A percentile compares a stretch with the other conserved stretches of the same genome.
These are phyloP conservation scores for Ormyrus labotus DNA, from an alignment of 2,888 invertebrate species.

Conservation along the genomic window DNA sequence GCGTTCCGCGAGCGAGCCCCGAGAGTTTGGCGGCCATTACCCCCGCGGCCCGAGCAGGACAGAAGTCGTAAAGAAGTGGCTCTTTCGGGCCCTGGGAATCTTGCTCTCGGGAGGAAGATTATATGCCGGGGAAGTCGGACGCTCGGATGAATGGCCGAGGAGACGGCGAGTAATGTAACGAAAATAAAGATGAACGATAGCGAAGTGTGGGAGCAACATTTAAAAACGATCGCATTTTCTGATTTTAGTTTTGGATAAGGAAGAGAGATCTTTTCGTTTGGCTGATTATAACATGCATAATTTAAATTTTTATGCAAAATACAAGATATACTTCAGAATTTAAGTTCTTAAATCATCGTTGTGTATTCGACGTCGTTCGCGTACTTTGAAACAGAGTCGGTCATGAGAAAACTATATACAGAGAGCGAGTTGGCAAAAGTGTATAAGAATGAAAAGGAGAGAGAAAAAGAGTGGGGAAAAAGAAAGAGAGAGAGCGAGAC, in stretches of 20 bases:
- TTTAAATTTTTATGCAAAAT: no score
- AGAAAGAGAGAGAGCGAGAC: background rate
- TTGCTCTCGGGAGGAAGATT: background rate
- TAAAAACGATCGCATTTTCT: no score
- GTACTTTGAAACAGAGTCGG: no score
- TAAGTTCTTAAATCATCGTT: no score
- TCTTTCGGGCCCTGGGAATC: constrained; percentile 37
- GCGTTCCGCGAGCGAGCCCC: constrained; percentile 13
- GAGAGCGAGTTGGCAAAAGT: background rate
- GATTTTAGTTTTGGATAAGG: no score
- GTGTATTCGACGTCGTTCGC: no score
- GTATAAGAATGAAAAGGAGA: background rate
- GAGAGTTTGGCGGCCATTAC: constrained; percentile 54
- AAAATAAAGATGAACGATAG: constrained; percentile 12
- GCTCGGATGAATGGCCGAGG: no score
- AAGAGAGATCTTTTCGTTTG: no score
- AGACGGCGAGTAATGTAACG: background rate
- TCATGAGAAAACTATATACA: no score
- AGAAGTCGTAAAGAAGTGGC: constrained; percentile 59
- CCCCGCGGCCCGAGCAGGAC: constrained; percentile 55
- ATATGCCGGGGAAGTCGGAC: background rate
- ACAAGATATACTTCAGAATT: no score
- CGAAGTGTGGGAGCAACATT: background rate
- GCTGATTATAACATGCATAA: no score
- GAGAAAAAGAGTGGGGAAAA: constrained; percentile 1